These are phyloP conservation scores for Psilanteris sp. DNA, from an alignment of 1,140 invertebrate genomes.

Conservation along the genomic window DNA sequence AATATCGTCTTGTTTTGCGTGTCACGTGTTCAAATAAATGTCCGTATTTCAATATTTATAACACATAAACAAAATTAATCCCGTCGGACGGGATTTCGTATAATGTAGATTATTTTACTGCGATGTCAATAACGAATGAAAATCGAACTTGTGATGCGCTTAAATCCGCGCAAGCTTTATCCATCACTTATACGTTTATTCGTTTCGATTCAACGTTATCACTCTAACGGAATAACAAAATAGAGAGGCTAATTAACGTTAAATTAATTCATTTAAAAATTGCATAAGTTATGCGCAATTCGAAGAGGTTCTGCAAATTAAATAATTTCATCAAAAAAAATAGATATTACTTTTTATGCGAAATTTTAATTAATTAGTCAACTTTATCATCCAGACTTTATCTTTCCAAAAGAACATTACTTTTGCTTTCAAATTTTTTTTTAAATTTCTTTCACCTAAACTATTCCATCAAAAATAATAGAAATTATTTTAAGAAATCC, in stretches of 20 bases:
- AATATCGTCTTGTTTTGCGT: neutral
- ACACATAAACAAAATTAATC: conserved; percentile 12
- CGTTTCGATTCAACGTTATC: conserved; percentile 21
- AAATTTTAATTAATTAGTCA: too few species aligned
- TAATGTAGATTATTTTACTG: conserved; percentile 16
- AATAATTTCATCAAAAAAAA: too few species aligned
- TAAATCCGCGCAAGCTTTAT: conserved; percentile 32
- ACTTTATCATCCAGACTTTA: too few species aligned
- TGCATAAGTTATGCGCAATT: neutral
- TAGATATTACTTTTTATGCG: too few species aligned
- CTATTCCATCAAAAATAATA: neutral
- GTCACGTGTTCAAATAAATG: neutral
- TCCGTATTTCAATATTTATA: conserved; percentile 3
- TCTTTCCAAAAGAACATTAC: too few species aligned
- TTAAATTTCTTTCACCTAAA: neutral
- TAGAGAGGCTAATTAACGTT: conserved; percentile 11
- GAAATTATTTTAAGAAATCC: neutral
- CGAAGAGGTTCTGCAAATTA: too few species aligned
- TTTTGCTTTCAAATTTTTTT: too few species aligned
- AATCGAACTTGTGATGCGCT: conserved; percentile 13
- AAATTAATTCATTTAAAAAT: neutral
- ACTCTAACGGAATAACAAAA: conserved; percentile 27
- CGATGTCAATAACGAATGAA: conserved; percentile 34
- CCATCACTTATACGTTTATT: conserved; percentile 19
- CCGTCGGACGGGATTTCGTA: conserved; percentile 7